Percentiles rank a stretch among this genome's conserved stretches.
Conservation (phyloP, 2,797 vertebrate genomes). For the Smutsia gigantea region DNA sequence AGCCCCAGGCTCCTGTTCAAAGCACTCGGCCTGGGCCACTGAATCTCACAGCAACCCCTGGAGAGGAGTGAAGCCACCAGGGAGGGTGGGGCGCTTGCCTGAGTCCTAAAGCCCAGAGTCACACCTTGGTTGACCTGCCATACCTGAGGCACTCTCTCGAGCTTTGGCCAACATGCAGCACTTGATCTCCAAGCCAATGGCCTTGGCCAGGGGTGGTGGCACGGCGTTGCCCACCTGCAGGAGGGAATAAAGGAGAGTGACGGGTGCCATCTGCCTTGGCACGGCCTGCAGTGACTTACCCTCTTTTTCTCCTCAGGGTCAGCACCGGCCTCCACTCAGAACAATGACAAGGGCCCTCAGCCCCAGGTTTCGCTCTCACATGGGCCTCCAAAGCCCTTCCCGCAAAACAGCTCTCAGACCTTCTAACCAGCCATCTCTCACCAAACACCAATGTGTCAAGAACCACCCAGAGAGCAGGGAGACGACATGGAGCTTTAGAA, state of each 20-base stretch:
- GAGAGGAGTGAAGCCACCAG: background rate
- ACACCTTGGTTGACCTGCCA: accelerated
- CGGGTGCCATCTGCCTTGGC: background rate
- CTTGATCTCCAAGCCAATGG: slow-evolving; percentile 95
- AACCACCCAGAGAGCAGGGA: background rate
- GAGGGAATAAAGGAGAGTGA: background rate
- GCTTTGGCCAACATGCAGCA: slow-evolving; percentile 89
- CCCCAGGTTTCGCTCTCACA: background rate
- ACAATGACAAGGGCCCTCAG: background rate
- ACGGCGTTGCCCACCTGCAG: slow-evolving; percentile 96
- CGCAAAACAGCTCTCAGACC: background rate
- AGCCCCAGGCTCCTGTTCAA: accelerated
- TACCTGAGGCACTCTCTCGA: slow-evolving; percentile 90
- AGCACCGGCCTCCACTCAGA: background rate
- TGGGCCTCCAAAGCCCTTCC: background rate
- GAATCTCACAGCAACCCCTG: background rate
- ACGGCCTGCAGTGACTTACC: background rate
- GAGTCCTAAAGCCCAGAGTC: background rate
- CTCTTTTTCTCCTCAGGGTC: background rate
- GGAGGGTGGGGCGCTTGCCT: background rate
- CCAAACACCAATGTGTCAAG: background rate
- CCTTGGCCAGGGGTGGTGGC: slow-evolving; percentile 95
- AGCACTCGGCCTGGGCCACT: accelerated
- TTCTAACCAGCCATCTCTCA: background rate
- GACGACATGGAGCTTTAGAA: background rate